Evolutionary conservation across 2,888 invertebrate genomes (phyloP).

Genomic region (Timema cristinae): DNA sequence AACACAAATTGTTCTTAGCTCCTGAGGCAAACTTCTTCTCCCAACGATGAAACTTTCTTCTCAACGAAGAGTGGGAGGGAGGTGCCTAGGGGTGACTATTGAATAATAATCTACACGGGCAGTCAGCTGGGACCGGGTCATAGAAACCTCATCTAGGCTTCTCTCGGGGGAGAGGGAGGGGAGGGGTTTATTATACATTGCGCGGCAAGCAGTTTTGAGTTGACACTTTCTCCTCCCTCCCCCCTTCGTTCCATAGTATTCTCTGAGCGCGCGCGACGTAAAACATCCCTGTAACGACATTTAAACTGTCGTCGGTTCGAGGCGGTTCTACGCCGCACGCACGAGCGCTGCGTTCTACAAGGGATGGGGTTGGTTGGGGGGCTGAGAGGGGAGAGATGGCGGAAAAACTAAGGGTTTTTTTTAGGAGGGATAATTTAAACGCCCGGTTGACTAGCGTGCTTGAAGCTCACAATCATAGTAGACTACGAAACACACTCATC

Average conservation of each 20-base stretch:
- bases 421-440: too few relatives aligned
- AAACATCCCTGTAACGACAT: conserved; percentile 10
- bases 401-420: too few relatives aligned
- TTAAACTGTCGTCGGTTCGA: background rate
- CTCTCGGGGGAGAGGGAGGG: background rate
- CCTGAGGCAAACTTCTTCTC: too few relatives aligned
- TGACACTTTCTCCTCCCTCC: background rate
- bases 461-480: too few relatives aligned
- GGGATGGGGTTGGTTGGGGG: too few relatives aligned
- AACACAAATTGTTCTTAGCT: background rate
- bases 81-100: conserved; percentile 5
- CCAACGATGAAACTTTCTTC: too few relatives aligned
- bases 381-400: too few relatives aligned
- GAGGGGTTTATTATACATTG: background rate
- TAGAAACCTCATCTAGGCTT: conserved; percentile 12
- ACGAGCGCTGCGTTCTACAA: too few relatives aligned
- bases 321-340: too few relatives aligned
- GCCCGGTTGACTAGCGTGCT: too few relatives aligned
- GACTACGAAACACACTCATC: too few relatives aligned
- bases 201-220: background rate
- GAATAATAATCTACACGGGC: conserved; percentile 20
- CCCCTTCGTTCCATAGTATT: background rate
- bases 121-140: conserved; percentile 16
- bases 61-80: background rate
- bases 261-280: background rate